Evolutionary conservation across 2,797 vertebrate genomes (phyloP).

Genomic region (Hemibagrus guttatus): DNA sequence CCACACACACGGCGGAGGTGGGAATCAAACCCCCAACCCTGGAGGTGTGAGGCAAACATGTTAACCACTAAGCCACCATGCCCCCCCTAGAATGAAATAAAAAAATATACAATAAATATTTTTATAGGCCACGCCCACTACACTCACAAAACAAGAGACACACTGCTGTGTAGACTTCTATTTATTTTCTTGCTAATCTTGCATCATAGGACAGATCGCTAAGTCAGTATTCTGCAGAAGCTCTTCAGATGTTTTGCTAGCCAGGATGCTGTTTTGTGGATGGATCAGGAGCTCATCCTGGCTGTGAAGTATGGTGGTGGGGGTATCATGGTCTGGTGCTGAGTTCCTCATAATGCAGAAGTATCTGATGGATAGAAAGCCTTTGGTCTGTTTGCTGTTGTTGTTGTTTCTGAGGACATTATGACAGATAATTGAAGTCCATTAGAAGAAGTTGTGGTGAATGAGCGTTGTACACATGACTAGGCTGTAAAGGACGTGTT

Average conservation of each 20-base stretch:
- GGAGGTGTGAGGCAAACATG: too few relatives aligned
- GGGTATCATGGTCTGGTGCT: background rate
- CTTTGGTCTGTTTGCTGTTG: background rate
- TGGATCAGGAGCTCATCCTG: too few relatives aligned
- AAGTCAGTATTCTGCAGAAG: background rate
- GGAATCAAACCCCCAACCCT: too few relatives aligned
- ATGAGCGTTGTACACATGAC: constrained; percentile 66
- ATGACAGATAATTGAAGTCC: constrained; percentile 48
- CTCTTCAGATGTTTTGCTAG: background rate
- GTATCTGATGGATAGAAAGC: background rate
- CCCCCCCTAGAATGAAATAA: too few relatives aligned
- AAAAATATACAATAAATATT: too few relatives aligned
- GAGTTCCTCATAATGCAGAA: background rate
- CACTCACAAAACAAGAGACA: constrained; percentile 19
- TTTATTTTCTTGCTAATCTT: background rate
- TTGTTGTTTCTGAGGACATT: background rate
- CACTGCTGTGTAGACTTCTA: background rate
- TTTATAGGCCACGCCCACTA: too few relatives aligned
- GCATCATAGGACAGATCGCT: background rate
- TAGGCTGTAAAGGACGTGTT: constrained; percentile 68
- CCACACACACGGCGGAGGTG: too few relatives aligned
- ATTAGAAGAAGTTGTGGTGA: constrained; percentile 62
- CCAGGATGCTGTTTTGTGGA: background rate
- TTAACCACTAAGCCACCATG: too few relatives aligned
- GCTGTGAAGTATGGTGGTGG: background rate